Evolutionary conservation across 23 tunicate genomes (phyloP), one percentile per base, ranked within the genome.

Genomic region (Botrylloides violaceus): DNA sequence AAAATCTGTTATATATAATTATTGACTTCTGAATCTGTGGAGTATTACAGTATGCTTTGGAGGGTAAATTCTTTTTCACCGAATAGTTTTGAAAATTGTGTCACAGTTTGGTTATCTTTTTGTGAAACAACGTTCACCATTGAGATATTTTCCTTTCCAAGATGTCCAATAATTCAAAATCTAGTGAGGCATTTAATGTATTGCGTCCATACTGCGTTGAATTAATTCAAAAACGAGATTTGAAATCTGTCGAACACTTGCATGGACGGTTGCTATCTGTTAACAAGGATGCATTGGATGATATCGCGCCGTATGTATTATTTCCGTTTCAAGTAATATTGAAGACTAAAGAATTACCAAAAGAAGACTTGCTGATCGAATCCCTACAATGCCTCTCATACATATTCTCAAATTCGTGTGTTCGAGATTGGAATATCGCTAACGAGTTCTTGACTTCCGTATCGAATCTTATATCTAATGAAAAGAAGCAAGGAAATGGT

Each of bases 261-360:
- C 47, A 66, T 22, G 34, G 61, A 2, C 23, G 1, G 9, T 7
- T 83, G 2, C 23, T 60, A 9, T 20, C 23, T 2, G 31, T 47
- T 4, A 7, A 49, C 20, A 19, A 36, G 12, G 65, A 61, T n/a
- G n/a, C 38, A 3, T 33, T 84, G 34, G 84, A 84, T 68, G 83
- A 78, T 33, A 38, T 84, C 6, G 84, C 82, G 39, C 79, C 70
- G 30, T 78, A 77, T 78, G 28, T 84, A 2, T 37, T 84, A 33
- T 84, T 84, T 73, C 92, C 92, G 7, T 36, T 84, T 36, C 50
- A 83, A 64, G 64, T 77, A n/a, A 37, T 72, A 5, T 65, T 84
- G 36, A 39, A 57, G 26, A 34, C 71, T 24, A 22, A 62, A 5
- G 0, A 36, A 4, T 28, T 31, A 1, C 23, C 25, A n/a, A 78